These are phyloP conservation scores for Hirtodrosophila cameraria DNA, from an alignment of 2,888 invertebrate genomes.

Conservation along the genomic window DNA sequence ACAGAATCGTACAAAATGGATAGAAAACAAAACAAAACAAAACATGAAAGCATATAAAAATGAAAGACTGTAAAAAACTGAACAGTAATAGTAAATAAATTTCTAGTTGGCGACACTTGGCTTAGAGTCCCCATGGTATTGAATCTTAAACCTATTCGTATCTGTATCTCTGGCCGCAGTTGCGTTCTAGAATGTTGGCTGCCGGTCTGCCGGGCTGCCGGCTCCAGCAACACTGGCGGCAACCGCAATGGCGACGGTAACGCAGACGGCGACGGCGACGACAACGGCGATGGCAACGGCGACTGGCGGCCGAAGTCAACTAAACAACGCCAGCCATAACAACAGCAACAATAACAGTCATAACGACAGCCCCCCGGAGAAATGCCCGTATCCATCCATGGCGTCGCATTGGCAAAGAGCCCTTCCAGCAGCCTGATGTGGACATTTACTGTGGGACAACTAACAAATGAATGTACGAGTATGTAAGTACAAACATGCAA, in stretches of 20 bases:
- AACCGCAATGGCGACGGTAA: constrained; percentile 60
- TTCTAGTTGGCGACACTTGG: constrained; percentile 81
- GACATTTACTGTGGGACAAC: constrained; percentile 28
- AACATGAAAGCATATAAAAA: constrained; percentile 40
- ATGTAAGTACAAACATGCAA: not conserved
- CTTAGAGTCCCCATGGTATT: constrained; percentile 80
- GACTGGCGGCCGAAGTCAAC: constrained; percentile 78
- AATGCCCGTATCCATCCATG: constrained; percentile 56
- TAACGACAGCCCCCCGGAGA: constrained; percentile 50
- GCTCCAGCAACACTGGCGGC: constrained; percentile 62
- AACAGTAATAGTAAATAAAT: constrained; percentile 64
- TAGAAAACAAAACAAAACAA: constrained; percentile 19
- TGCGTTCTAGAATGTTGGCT: constrained; percentile 77
- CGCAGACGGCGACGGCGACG: constrained; percentile 72
- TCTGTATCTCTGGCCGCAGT: constrained; percentile 49
- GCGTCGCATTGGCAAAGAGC: constrained; percentile 57
- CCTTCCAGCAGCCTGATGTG: constrained; percentile 45
- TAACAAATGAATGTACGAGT: not conserved
- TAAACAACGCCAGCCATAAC: constrained; percentile 69
- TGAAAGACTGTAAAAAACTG: constrained; percentile 58
- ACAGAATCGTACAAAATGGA: constrained; percentile 21
- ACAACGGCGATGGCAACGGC: constrained; percentile 74
- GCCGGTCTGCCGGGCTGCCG: constrained; percentile 74
- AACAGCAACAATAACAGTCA: constrained; percentile 65
- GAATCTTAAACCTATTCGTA: constrained; percentile 73